Evolutionary conservation across 53 echinoderm and acorn worm genomes (phyloP), one percentile per base, ranked within the genome.

Genomic region (Mesocentrotus franciscanus): DNA sequence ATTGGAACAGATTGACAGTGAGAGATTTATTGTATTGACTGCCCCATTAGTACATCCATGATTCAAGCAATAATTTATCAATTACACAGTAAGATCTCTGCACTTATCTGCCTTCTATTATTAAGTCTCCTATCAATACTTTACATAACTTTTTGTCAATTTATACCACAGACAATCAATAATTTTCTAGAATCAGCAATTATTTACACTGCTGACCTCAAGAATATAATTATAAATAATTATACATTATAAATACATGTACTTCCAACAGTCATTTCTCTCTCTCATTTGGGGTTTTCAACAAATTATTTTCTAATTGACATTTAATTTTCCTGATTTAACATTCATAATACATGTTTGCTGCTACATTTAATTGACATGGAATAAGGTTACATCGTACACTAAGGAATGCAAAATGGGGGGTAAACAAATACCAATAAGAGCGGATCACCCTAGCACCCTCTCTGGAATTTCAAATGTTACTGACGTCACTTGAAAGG

Each of bases 31-130:
- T 79, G 79, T 10, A 33, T 79, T 30, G 36, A 79, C 15, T 36
- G 79, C 13, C 79, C 29, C 79, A 35, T 79, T 79, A 79, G 79
- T 36, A 36, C 79, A 79, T 79, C 79, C 79, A 79, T 79, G 13
- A 79, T 30, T 79, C 35, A 79, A 33, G 29, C 79, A 79, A 2
- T 34, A 32, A 35, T 79, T 79, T 32, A 79, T 79, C 79, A 34
- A 79, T 79, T 79, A 35, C 26, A 33, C 26, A 33, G 15, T 79
- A 2, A 79, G 79, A 14, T 79, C 14, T 79, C 79, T 34, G 5
- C 3, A 13, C 29, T 36, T 30, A 79, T 79, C 9, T 33, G 36
- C 16, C 35, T 35, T 36, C 36, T 32, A 79, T 71, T 24, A 49
- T 7, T 22, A 24, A 26, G 71, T n/a, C 9, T 71, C 7, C 9